phyloP scores from a whole-genome alignment of 2,888 invertebrate genomes.

The Hypercompe scribonia region DNA sequence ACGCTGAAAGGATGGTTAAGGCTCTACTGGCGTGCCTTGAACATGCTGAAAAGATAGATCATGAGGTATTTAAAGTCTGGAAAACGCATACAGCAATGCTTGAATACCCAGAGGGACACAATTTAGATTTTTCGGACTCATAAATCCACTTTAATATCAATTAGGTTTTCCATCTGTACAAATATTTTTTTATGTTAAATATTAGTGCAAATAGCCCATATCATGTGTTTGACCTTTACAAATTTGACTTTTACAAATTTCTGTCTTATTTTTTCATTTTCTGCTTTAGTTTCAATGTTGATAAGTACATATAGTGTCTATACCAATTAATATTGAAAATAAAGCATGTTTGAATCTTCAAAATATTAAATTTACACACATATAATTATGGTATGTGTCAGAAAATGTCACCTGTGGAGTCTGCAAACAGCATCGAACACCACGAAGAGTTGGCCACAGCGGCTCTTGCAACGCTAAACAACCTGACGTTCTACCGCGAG shows the following conservation, averaged over 20 bases:
- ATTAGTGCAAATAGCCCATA: neutral
- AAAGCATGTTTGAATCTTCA: too few relatives aligned
- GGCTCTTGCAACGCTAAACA: conserved; percentile 93
- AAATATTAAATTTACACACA: neutral
- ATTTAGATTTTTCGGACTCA: neutral
- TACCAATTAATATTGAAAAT: too few relatives aligned
- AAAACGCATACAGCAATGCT: neutral
- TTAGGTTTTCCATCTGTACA: too few relatives aligned
- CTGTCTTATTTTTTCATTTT: too few relatives aligned
- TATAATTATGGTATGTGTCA: conserved; percentile 18
- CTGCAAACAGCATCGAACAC: conserved; percentile 56
- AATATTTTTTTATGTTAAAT: neutral
- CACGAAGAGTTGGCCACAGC: conserved; percentile 92
- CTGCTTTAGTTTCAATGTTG: too few relatives aligned
- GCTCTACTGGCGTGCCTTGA: conserved; percentile 73
- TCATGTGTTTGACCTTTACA: neutral
- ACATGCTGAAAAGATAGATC: conserved; percentile 63
- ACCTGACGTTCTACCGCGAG: conserved; percentile 92
- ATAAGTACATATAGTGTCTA: too few relatives aligned
- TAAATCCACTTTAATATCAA: neutral
- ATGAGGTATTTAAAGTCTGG: conserved; percentile 39
- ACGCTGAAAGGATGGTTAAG: conserved; percentile 75
- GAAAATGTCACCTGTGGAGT: conserved; percentile 52
- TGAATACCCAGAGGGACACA: neutral
- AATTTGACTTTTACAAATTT: too few relatives aligned